Conservation (phyloP, 2,888 invertebrate species). For the Noctuana brunneofusca region DNA sequence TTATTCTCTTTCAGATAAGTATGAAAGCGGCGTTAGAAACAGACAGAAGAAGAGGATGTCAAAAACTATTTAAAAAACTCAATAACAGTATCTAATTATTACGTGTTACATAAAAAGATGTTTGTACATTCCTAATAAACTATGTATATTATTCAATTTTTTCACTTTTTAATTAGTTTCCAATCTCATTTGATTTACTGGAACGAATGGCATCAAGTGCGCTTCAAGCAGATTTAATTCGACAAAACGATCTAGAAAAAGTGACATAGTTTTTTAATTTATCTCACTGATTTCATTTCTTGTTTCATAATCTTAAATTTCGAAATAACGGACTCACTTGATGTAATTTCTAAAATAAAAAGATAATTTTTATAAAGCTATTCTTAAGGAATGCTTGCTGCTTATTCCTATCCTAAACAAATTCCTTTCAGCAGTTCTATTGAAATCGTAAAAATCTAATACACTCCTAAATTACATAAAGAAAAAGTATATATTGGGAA, state of each 20-base stretch:
- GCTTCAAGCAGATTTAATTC: conserved; percentile 16
- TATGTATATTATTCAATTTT: not conserved
- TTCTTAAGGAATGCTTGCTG: too few species aligned
- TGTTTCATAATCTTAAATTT: conserved; percentile 7
- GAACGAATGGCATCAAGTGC: conserved; percentile 22
- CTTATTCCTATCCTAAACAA: too few species aligned
- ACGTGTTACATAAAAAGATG: not conserved
- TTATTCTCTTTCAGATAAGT: conserved; percentile 60
- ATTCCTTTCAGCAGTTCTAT: too few species aligned
- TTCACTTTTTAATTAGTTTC: conserved; percentile 12
- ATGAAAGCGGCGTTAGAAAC: conserved; percentile 57
- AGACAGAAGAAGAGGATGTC: conserved; percentile 50
- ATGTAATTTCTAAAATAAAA: not conserved
- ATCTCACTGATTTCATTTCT: conserved; percentile 1
- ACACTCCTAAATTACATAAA: too few species aligned
- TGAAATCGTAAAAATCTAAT: too few species aligned
- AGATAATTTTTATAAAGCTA: not conserved
- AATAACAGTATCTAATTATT: conserved; percentile 39
- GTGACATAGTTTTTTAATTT: conserved; percentile 5
- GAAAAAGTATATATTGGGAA: too few species aligned
- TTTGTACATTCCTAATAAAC: conserved; percentile 24
- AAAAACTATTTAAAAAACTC: conserved; percentile 56
- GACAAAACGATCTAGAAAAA: conserved; percentile 14
- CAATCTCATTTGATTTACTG: conserved; percentile 2
- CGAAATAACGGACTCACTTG: not conserved